Evolutionary conservation across 2,113 vertebrate species (phyloP).

Genomic region (Mus musculus): DNA sequence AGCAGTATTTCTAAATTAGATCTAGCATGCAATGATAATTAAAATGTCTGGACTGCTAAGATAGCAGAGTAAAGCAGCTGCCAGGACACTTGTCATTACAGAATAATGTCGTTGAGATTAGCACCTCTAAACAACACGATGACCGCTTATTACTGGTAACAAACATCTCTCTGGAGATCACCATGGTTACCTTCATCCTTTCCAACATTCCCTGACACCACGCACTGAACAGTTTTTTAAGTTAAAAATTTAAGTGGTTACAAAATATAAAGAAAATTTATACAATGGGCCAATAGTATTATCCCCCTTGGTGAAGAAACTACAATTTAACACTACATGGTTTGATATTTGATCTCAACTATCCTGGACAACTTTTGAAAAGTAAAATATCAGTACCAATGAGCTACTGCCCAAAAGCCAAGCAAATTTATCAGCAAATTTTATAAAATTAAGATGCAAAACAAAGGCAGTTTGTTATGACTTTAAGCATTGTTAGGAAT

Average conservation of each 20-base stretch:
- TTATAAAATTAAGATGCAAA: slow-evolving; percentile 11
- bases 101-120: slow-evolving; percentile 24
- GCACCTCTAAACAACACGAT: slow-evolving; percentile 22
- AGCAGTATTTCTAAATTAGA: slow-evolving; percentile 25
- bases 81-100: neutral
- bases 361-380: neutral
- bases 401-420: neutral
- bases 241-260: slow-evolving; percentile 10
- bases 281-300: neutral
- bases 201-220: slow-evolving; percentile 29
- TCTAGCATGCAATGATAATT: slow-evolving; percentile 24
- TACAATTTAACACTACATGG: slow-evolving; percentile 12
- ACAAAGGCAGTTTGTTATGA: slow-evolving; percentile 8
- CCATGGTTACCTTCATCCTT: neutral
- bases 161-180: slow-evolving; percentile 13
- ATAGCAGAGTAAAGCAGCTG: slow-evolving; percentile 55
- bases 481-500: slow-evolving; percentile 31
- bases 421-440: slow-evolving; percentile 11
- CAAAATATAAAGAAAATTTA: slow-evolving; percentile 24
- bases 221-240: slow-evolving; percentile 5
- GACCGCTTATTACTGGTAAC: neutral
- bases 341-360: neutral
- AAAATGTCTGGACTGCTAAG: slow-evolving; percentile 36
- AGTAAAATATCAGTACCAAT: neutral
- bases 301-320: neutral